phyloP scores from a whole-genome alignment of 2,888 invertebrate species.

The Caenorhabditis parvicauda region DNA sequence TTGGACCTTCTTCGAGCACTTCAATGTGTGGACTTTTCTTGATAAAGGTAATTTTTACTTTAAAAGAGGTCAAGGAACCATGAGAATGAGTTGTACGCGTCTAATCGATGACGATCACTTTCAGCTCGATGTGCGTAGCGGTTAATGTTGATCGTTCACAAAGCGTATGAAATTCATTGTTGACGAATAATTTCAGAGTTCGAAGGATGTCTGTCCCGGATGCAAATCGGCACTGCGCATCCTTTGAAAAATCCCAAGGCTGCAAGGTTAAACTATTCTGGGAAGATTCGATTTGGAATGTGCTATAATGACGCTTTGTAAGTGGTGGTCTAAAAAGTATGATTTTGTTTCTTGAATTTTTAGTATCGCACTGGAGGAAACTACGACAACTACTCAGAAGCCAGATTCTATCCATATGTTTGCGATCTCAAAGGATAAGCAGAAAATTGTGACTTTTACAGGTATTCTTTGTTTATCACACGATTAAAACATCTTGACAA shows the following conservation, averaged over 20 bases:
- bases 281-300: conserved; percentile 49
- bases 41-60: conserved; percentile 39
- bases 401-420: no score
- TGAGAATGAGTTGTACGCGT: background rate
- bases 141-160: no score
- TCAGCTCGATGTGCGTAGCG: no score
- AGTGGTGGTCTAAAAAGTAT: conserved; percentile 3
- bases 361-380: no score
- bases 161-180: no score
- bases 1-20: conserved; percentile 55
- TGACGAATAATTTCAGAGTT: conserved; percentile 37
- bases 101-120: background rate
- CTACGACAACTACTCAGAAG: no score
- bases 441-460: no score
- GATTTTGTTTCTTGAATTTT: background rate
- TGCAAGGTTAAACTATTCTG: conserved; percentile 49
- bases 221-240: conserved; percentile 55
- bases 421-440: no score
- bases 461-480: no score
- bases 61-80: background rate
- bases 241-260: conserved; percentile 54
- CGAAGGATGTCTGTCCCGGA: conserved; percentile 55
- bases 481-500: no score
- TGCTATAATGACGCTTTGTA: conserved; percentile 52
- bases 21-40: conserved; percentile 58